These are phyloP conservation scores for Salpingus planirostris DNA, from an alignment of 2,888 invertebrate species.

Conservation along the genomic window DNA sequence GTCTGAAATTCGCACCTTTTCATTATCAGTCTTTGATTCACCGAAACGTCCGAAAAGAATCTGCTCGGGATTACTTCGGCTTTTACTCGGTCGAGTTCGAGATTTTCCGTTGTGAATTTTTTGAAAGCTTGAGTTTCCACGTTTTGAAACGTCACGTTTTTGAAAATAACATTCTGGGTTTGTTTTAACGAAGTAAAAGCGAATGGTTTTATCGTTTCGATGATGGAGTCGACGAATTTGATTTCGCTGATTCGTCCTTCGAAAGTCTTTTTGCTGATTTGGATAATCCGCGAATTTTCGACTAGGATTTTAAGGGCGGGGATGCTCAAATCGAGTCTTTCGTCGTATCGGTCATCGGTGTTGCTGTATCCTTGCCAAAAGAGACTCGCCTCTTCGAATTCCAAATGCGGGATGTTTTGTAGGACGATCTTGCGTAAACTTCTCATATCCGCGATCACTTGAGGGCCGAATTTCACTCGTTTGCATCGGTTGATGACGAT, in stretches of 20 bases:
- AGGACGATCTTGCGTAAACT: conserved; percentile 57
- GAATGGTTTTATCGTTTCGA: conserved; percentile 58
- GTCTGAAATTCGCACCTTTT: conserved; percentile 55
- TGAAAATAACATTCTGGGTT: conserved; percentile 52
- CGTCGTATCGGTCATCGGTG: conserved; percentile 24
- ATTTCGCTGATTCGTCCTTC: conserved; percentile 65
- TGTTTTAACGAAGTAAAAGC: conserved; percentile 60
- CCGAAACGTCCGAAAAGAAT: conserved; percentile 64
- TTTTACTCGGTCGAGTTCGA: conserved; percentile 54
- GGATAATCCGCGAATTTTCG: conserved; percentile 39
- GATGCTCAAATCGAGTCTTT: conserved; percentile 28
- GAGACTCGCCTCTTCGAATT: conserved; percentile 53
- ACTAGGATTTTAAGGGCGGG: conserved; percentile 40
- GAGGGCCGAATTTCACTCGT: conserved; percentile 48
- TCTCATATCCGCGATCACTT: conserved; percentile 52
- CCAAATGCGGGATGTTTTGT: conserved; percentile 52
- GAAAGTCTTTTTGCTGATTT: conserved; percentile 50
- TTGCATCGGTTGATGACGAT: conserved; percentile 61
- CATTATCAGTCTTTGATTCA: conserved; percentile 56
- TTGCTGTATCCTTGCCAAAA: conserved; percentile 44
- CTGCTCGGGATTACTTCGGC: conserved; percentile 58
- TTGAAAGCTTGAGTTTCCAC: conserved; percentile 69
- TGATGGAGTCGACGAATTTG: conserved; percentile 51
- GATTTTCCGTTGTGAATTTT: conserved; percentile 60
- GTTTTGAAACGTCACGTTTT: conserved; percentile 49